These are phyloP conservation scores for Agrotis segetum DNA, from an alignment of 2,888 invertebrate genomes.

Conservation along the genomic window DNA sequence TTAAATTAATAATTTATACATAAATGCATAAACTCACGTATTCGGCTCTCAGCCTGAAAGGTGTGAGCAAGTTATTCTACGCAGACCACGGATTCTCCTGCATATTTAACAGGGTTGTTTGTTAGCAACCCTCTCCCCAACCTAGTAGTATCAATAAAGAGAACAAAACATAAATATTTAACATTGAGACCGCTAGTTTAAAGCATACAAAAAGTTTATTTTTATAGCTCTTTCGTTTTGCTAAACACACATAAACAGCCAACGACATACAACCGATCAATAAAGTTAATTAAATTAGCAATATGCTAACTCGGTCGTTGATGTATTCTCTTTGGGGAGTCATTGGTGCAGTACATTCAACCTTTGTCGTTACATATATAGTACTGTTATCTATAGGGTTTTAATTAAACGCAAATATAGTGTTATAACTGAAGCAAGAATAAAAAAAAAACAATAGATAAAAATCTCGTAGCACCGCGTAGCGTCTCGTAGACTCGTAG, in stretches of 20 bases:
- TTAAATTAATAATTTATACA: slow-evolving; percentile 35
- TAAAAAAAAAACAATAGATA: background rate
- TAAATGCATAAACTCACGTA: slow-evolving; percentile 18
- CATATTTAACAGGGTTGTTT: slow-evolving; percentile 46
- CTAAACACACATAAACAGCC: background rate
- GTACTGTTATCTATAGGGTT: background rate
- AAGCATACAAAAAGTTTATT: background rate
- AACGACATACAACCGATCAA: slow-evolving; percentile 12
- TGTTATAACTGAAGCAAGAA: slow-evolving; percentile 9
- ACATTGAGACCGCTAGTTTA: background rate
- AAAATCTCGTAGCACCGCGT: slow-evolving; percentile 27
- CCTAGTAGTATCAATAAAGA: slow-evolving; percentile 19
- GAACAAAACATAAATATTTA: slow-evolving; percentile 23
- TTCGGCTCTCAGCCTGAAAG: slow-evolving; percentile 39
- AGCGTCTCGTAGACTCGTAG: slow-evolving; percentile 45
- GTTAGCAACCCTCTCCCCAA: slow-evolving; percentile 23
- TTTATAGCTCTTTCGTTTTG: background rate
- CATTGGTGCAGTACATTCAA: slow-evolving; percentile 27
- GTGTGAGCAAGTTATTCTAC: slow-evolving; percentile 43
- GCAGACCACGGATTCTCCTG: slow-evolving; percentile 52
- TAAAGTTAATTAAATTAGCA: slow-evolving; percentile 37
- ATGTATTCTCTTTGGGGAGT: slow-evolving; percentile 54
- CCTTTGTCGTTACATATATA: slow-evolving; percentile 4
- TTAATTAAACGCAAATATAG: slow-evolving; percentile 10
- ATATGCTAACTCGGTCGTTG: slow-evolving; percentile 39